Conservation (phyloP, 2,797 vertebrate genomes). For the Myripristis murdjan region DNA sequence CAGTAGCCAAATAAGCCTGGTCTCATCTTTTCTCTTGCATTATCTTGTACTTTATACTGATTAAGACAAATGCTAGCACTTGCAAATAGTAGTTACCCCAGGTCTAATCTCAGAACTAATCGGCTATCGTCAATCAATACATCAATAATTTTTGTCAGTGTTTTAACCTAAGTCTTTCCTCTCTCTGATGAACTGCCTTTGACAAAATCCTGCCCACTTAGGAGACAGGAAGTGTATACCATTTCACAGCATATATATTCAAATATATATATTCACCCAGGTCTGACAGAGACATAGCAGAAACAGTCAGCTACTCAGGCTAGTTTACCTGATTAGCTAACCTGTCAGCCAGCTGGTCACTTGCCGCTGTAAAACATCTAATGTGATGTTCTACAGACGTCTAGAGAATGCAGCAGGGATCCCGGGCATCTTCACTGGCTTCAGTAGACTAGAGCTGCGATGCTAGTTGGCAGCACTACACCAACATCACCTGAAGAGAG, state of each 20-base stretch:
- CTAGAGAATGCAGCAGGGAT: constrained; percentile 43
- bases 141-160: too few species aligned
- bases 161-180: too few species aligned
- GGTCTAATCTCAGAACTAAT: too few species aligned
- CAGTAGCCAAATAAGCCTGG: not conserved
- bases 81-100: constrained; percentile 13
- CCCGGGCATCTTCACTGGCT: constrained; percentile 22
- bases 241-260: too few species aligned
- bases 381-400: constrained; percentile 67
- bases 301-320: constrained; percentile 57
- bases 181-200: too few species aligned
- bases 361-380: constrained; percentile 66
- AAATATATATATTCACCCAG: too few species aligned
- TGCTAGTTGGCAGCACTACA: constrained; percentile 22
- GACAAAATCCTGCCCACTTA: too few species aligned
- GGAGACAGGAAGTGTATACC: too few species aligned
- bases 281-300: constrained; percentile 55
- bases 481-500: constrained; percentile 27
- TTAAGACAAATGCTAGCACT: not conserved
- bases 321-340: constrained; percentile 38
- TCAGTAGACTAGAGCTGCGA: constrained; percentile 22
- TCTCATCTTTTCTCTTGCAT: constrained; percentile 3
- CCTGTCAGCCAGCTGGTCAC: constrained; percentile 42
- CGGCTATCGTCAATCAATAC: too few species aligned
- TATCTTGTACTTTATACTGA: constrained; percentile 9